A percentile compares a stretch with the other conserved stretches of the same genome.
These are phyloP conservation scores for Plectropomus leopardus DNA, from an alignment of 2,113 vertebrate species.

Conservation along the genomic window DNA sequence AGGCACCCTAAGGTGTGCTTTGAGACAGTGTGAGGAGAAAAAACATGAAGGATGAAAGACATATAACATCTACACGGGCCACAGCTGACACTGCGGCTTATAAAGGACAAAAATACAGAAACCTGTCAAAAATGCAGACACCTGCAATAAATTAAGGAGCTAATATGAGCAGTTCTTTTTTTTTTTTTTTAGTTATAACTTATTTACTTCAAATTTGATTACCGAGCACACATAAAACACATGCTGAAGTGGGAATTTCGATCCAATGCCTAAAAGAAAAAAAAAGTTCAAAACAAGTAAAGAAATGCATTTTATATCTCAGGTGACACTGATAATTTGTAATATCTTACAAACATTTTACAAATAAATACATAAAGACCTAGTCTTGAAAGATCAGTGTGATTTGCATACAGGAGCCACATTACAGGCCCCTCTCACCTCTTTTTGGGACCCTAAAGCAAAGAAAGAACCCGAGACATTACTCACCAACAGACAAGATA, in stretches of 20 bases:
- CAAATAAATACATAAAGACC: conserved; percentile 39
- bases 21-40: conserved; percentile 85
- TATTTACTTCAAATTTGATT: conserved; percentile 2
- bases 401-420: conserved; percentile 41
- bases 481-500: background rate
- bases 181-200: background rate
- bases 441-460: background rate
- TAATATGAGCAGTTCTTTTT: background rate
- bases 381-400: conserved; percentile 9
- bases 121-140: background rate
- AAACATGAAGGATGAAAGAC: conserved; percentile 38
- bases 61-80: conserved; percentile 2
- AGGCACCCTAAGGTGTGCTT: conserved; percentile 95
- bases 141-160: conserved; percentile 36
- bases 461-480: background rate
- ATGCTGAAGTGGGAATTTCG: conserved; percentile 22
- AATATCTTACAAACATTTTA: conserved; percentile 14
- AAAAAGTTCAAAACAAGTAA: conserved; percentile 7
- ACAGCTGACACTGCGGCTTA: background rate
- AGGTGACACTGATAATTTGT: background rate
- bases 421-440: conserved; percentile 4
- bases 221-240: conserved; percentile 23
- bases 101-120: conserved; percentile 8
- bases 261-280: background rate
- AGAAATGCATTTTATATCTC: conserved; percentile 1